Percentiles rank a stretch among this genome's conserved stretches.
Evolutionary conservation across 2,113 vertebrate genomes (phyloP).

Genomic region (Sceloporus tristichus): DNA sequence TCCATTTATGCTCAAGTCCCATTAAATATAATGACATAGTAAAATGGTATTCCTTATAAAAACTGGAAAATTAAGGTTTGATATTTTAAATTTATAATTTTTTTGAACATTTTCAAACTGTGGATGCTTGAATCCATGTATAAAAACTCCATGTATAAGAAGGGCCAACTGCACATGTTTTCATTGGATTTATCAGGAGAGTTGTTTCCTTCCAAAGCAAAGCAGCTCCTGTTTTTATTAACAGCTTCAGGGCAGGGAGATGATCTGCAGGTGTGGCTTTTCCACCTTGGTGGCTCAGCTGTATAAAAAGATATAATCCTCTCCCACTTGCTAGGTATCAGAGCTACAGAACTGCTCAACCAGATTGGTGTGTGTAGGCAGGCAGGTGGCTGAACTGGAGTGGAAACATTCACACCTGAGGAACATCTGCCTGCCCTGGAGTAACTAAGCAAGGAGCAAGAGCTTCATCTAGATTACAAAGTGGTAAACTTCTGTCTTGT

Average conservation of each 20-base stretch:
- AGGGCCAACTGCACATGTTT: no score
- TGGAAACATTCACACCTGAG: constrained; percentile 4
- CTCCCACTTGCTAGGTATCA: not conserved
- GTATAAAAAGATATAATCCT: not conserved
- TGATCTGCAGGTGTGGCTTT: not conserved
- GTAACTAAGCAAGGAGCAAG: not conserved
- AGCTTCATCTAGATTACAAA: not conserved
- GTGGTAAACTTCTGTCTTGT: not conserved
- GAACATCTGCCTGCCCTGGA: not conserved
- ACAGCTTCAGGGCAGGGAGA: constrained; percentile 12
- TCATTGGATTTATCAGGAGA: not conserved
- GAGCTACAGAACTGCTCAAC: not conserved
- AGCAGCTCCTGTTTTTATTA: constrained; percentile 4
- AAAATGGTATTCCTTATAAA: no score
- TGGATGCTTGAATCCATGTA: no score
- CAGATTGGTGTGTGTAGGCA: not conserved
- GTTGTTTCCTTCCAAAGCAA: not conserved
- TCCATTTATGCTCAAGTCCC: no score
- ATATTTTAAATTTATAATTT: no score
- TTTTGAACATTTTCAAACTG: no score
- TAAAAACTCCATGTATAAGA: no score
- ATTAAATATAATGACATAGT: no score
- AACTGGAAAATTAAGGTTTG: no score
- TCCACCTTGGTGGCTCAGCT: constrained; percentile 3
- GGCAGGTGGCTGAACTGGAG: not conserved